Evolutionary conservation across 1,140 invertebrate species (phyloP).

Genomic region (Zaprionus davidi): DNA sequence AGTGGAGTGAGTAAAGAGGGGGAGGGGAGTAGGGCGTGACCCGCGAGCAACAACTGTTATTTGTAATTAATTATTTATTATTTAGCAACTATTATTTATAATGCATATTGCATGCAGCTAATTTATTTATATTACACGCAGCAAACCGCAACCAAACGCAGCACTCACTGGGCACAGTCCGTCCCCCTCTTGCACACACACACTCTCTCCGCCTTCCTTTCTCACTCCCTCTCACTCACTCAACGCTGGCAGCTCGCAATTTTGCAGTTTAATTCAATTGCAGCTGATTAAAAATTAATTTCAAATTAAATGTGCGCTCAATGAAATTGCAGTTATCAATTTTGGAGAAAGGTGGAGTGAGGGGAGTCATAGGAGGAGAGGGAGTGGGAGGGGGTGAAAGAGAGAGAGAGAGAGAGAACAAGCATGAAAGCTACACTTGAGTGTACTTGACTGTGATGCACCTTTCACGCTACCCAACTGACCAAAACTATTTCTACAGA

Average conservation of each 20-base stretch:
- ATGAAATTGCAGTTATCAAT: conserved; percentile 61
- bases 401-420: background rate
- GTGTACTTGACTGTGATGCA: no score
- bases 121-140: conserved; percentile 65
- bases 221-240: background rate
- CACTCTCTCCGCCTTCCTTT: no score
- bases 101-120: conserved; percentile 65
- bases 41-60: conserved; percentile 21
- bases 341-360: background rate
- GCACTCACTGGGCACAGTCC: background rate
- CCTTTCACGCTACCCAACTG: no score
- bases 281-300: conserved; percentile 77
- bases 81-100: conserved; percentile 58
- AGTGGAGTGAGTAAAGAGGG: background rate
- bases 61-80: conserved; percentile 62
- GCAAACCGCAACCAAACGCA: conserved; percentile 10
- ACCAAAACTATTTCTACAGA: no score
- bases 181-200: background rate
- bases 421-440: background rate
- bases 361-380: no score
- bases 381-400: background rate
- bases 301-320: conserved; percentile 76
- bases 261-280: conserved; percentile 74
- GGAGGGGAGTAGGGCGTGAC: background rate
- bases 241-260: background rate